A percentile compares a stretch with the other conserved stretches of the same genome.
Conservation (phyloP, 2,113 vertebrate species). For the mouse (Mus musculus) region DNA sequence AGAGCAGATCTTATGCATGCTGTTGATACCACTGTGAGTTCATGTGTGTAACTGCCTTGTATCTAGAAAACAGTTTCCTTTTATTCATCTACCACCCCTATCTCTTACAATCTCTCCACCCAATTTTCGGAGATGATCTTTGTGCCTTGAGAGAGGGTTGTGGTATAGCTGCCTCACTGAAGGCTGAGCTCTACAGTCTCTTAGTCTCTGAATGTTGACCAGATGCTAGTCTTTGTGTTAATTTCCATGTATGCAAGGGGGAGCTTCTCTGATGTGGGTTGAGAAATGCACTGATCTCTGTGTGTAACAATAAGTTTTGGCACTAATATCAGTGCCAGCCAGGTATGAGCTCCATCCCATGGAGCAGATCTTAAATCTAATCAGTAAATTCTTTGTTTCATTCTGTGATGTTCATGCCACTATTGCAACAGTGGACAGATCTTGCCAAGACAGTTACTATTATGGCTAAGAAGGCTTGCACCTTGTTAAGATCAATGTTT, state of each 20-base stretch:
- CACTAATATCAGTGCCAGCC: not conserved
- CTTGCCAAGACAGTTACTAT: not conserved
- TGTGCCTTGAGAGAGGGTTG: too few species aligned
- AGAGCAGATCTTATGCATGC: not conserved
- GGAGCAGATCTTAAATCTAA: not conserved
- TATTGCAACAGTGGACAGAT: not conserved
- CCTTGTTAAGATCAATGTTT: not conserved
- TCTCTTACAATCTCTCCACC: not conserved
- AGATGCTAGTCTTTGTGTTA: not conserved
- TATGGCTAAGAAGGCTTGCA: not conserved
- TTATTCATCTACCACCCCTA: not conserved
- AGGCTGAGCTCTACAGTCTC: not conserved
- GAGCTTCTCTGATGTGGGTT: not conserved
- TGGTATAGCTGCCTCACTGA: not conserved
- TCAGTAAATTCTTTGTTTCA: not conserved
- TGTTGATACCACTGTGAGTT: not conserved
- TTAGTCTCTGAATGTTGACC: not conserved
- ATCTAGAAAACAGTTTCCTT: not conserved
- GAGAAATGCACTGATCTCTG: not conserved
- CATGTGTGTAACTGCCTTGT: not conserved
- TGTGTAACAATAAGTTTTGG: not conserved
- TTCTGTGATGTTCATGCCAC: not conserved
- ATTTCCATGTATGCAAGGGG: not conserved
- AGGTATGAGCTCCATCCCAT: not conserved
- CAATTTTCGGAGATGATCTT: not conserved